Evolutionary conservation across 64 coral and sea anemone species (phyloP), one percentile per base, ranked within the genome.

Genomic region (Dendronephthya gigantea): DNA sequence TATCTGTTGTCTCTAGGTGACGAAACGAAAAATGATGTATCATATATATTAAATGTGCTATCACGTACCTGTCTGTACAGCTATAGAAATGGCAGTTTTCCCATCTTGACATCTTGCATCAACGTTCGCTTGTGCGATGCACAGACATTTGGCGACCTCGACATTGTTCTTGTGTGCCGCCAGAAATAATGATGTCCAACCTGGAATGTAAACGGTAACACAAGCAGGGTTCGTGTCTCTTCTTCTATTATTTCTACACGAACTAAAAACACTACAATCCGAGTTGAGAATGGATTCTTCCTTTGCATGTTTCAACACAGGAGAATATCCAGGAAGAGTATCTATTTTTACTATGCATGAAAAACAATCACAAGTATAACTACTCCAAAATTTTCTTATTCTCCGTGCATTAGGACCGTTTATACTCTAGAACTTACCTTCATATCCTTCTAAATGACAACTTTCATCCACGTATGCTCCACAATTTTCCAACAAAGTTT

Each of bases 121-220:
- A 34, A 79, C 72, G 15, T 79, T 12, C 5, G 72, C 72, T 34
- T 79, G 72, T 36, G 30, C 13, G 15, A 36, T 4, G 28, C 72
- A 79, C 30, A 79, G 32, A 35, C 12, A 19, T 35, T 39, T 35
- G 19, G 36, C 36, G 72, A 79, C 72, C 37, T 79, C 72, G 14
- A 79, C 16, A 33, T 79, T 79, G 72, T 79, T 79, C 72, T 79
- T 79, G 6, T 79, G 72, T 12, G 72, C 72, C 34, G 72, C 72
- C 25, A 79, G 72, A 39, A 79, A 79, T 36, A 79, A 17, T 79
- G 36, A 2, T 34, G 72, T 79, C 72, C 72, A 79, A 79, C 72
- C 72, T 79, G 36, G 1, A 27, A 35, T 2, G 13, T 1, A 13
- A 74, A n/a, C n/a, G n/a, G n/a, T n/a, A n/a, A n/a, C n/a, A n/a